Base-by-base conservation (phyloP, 2,797 vertebrate genomes). In the Pogonophryne albipinna region DNA sequence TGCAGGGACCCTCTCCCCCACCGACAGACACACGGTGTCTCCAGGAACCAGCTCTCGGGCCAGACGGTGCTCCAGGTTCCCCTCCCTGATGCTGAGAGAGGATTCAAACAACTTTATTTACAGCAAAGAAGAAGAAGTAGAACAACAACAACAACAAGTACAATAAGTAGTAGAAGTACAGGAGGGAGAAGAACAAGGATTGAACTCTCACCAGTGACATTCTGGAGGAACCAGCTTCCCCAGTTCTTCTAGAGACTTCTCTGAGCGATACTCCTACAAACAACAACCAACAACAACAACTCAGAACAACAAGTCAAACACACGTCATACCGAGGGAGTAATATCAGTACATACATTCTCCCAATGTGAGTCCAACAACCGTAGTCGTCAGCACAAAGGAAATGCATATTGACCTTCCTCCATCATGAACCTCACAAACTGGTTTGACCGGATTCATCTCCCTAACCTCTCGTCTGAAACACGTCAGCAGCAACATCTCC, bases 231-330 rank as follows among this genome's bases (percentile, higher is more conserved):
- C 96, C 87, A 99, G 95, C 92, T 99, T 99, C 84, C 95, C 97
- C 60, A 99, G 87, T 70, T 99, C 98, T 90, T 98, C 97, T 42
- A 99, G 94, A 80, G 98, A 99, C 81, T 99, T 99, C 94, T 99
- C 98, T 59, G 98, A 99, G 67, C 98, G 96, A 85, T 99, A 99
- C 87, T 99, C 98, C 98, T 99, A 45, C 55, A 85, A 19, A 76
- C 67, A 74, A 38, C 7, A 8, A 8, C 34, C 1, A 49, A 31
- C 41, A 15, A 0, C 6, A 38, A 31, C 10, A 19, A 57, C 34
- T 7, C 42, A 56, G 10, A 59, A 23, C 55, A 59, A 38, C 71
- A 27, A 27, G 23, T 27, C 23, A 53, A 20, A 31, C 53, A 55
- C 23, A 55, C 8, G 0, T 27, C 23, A 6, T 8, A 34, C 34